Percentiles rank a stretch among this genome's conserved stretches.
These are phyloP conservation scores for Acanthiza pusilla DNA, from an alignment of 2,797 vertebrate species.

Conservation along the genomic window DNA sequence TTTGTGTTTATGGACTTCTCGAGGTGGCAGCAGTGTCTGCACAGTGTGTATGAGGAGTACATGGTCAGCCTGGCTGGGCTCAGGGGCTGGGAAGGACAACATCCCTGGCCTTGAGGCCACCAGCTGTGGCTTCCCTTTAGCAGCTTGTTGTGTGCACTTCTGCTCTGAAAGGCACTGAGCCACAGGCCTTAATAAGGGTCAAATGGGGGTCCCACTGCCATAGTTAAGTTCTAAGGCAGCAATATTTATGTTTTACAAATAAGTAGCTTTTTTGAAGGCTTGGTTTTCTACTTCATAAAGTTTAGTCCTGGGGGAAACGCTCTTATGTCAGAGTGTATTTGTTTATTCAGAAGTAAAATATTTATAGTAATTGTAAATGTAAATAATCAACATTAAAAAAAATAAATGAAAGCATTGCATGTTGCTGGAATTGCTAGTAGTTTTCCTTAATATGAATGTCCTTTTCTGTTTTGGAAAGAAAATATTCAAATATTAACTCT, in stretches of 20 bases:
- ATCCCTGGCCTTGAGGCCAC: neutral
- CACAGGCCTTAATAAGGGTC: neutral
- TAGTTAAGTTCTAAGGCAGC: neutral
- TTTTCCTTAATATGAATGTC: neutral
- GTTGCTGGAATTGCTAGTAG: neutral
- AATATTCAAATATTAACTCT: neutral
- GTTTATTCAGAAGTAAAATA: neutral
- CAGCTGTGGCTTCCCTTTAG: neutral
- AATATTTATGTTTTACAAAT: neutral
- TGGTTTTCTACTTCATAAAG: neutral
- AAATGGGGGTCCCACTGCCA: neutral
- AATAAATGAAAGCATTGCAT: neutral
- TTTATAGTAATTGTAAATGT: neutral
- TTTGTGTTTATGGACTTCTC: neutral
- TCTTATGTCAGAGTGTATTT: neutral
- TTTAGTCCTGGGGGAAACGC: neutral
- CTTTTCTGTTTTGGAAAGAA: neutral
- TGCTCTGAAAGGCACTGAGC: neutral
- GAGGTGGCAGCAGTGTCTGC: neutral
- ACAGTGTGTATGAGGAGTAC: neutral
- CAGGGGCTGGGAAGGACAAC: neutral
- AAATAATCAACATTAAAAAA: neutral
- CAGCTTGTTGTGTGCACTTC: neutral
- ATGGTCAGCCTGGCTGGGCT: neutral
- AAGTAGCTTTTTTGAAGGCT: neutral